Evolutionary conservation across 2,888 invertebrate genomes (phyloP), one percentile per base, ranked within the genome.

Genomic region (Eilema depressum): DNA sequence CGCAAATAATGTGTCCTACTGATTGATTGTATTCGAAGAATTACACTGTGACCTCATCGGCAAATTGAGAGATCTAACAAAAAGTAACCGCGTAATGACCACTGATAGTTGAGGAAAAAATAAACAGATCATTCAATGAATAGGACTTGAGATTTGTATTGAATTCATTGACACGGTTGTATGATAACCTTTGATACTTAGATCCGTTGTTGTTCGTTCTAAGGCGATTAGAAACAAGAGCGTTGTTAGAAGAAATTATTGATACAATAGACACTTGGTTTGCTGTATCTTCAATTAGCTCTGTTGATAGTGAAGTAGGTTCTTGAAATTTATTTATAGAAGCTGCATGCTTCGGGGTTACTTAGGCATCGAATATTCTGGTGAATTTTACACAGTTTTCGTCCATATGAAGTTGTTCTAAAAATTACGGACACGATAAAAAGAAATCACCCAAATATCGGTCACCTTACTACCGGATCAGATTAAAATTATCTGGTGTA

Each of bases 21-120:
- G 2, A n/a, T 33, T 61, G 7, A 61, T 33, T 63, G 59, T 20
- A 63, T 72, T 80, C 73, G 66, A 63, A 75, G 80, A 86, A 83
- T 84, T 80, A 83, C 69, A 76, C 71, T 76, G 72, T 85, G 87
- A 89, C 84, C 86, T 87, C 86, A 86, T 84, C 84, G 76, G 76
- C 81, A 75, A 78, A 78, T 79, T 68, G 73, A 82, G 81, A 82
- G 80, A 70, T 78, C 82, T 78, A 73, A 37, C n/a, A 82, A 84
- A 53, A 86, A 86, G 82, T 84, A 81, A 83, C 69, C 66, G 73
- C 78, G 80, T 86, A 86, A 88, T 82, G 82, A 85, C 74, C 84
- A 82, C 81, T 85, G 83, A 84, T 86, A 82, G 80, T 71, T 33
- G 63, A 76, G 69, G n/a, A 69, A 86, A 82, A 75, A 84, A 78